These are phyloP conservation scores for Furcula furcula DNA, from an alignment of 2,888 invertebrate species.

Conservation along the genomic window DNA sequence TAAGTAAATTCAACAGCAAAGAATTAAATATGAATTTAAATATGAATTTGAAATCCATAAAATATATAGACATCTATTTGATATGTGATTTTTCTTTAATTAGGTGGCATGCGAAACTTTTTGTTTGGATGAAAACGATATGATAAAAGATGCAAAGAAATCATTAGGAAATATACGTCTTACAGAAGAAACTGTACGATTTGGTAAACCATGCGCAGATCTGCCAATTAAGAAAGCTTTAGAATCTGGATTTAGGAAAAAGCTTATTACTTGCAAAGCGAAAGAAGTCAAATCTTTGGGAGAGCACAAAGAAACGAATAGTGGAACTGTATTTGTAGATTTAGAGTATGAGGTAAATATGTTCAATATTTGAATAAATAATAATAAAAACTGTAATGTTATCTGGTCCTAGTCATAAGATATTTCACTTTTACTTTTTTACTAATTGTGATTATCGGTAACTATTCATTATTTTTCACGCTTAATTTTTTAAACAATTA, in stretches of 20 bases:
- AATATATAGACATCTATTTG: not conserved
- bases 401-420: too few relatives aligned
- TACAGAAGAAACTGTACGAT: conserved; percentile 87
- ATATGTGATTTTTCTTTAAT: not conserved
- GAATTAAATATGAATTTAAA: not conserved
- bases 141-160: conserved; percentile 89
- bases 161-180: conserved; percentile 87
- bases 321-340: conserved; percentile 83
- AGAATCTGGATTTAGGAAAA: conserved; percentile 57
- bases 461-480: too few relatives aligned
- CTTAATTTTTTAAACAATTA: too few relatives aligned
- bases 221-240: conserved; percentile 50
- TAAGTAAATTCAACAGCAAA: conserved; percentile 74
- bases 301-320: conserved; percentile 70
- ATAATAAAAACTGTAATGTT: not conserved
- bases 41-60: not conserved
- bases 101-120: conserved; percentile 95
- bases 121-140: conserved; percentile 94
- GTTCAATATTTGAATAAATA: too few relatives aligned
- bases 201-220: conserved; percentile 78
- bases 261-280: conserved; percentile 76
- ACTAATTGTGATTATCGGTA: too few relatives aligned
- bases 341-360: conserved; percentile 71
- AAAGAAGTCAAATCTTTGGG: conserved; percentile 82
- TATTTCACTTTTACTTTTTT: too few relatives aligned